Base-by-base conservation (phyloP, 2,113 vertebrate genomes). In the Lamprologus callipterus region DNA sequence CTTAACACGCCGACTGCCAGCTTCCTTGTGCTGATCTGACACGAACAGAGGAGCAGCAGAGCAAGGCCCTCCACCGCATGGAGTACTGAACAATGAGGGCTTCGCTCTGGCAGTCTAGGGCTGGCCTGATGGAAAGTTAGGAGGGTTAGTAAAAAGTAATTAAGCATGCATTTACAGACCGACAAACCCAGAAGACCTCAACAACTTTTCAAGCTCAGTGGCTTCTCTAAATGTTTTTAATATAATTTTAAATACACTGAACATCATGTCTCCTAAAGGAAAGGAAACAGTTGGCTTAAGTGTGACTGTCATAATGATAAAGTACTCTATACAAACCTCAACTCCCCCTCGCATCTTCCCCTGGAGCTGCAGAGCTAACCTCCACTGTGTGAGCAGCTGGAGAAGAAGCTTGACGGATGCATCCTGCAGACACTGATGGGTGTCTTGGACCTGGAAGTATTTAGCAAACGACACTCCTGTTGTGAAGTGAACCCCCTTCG, bases 311-410 rank as follows among this genome's bases (percentile, higher is more conserved):
- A 51, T 31, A 47, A 5, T 49, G 70, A 31, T 51, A 2, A 51
- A 51, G 45, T 21, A 42, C 8, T 21, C 23, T 28, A 2, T 28
- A 87, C 94, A 51, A 80, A 99, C 98, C 98, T 99, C 98, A 9
- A 96, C 90, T 54, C 97, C 97, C 1, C 97, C 97, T 2, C 96
- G 96, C 82, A 51, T 94, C 95, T 98, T 99, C 80, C 97, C 97
- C 42, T 98, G 98, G 5, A 97, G 97, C 85, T 99, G 98, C 83
- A 98, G 97, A 63, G 98, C 97, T 80, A 99, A 94, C 87, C 98
- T 98, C 99, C 99, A 99, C 60, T 99, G 99, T 2, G 98, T 98
- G 84, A 99, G 98, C 91, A 99, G 95, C 93, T 99, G 99, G 19
- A 99, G 97, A 45, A 99, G 96, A 78, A 99, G 94, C 96, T 98